phyloP scores from a whole-genome alignment of 2,113 vertebrate species.

The Eleginops maclovinus region DNA sequence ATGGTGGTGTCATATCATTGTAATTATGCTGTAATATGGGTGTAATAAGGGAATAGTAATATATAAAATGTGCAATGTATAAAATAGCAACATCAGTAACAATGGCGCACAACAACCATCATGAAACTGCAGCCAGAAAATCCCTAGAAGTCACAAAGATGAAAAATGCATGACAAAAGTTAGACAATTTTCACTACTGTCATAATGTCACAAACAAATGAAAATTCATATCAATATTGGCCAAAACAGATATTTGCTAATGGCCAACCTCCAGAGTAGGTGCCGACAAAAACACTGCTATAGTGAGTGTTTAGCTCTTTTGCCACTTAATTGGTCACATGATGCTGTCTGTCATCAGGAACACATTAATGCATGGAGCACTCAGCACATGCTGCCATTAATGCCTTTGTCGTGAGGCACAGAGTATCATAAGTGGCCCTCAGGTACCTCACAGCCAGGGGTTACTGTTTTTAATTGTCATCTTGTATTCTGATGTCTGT shows the following conservation, averaged over 20 bases:
- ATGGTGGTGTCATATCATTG: no score
- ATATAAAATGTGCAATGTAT: no score
- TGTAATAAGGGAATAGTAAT: no score
- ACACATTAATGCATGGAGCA: slow-evolving; percentile 18
- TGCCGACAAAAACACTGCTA: background rate
- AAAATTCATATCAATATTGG: background rate
- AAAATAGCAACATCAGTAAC: no score
- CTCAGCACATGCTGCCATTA: slow-evolving; percentile 30
- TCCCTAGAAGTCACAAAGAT: no score
- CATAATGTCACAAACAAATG: no score
- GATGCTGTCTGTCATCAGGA: slow-evolving; percentile 8
- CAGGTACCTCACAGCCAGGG: background rate
- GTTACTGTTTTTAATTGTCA: slow-evolving; percentile 32
- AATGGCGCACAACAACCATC: no score
- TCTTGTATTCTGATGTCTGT: slow-evolving; percentile 36
- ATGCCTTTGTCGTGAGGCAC: slow-evolving; percentile 24
- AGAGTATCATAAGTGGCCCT: slow-evolving; percentile 24
- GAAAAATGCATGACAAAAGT: no score
- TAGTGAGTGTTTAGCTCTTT: background rate
- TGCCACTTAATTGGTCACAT: background rate
- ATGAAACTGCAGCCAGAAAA: no score
- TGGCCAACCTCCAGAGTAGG: background rate
- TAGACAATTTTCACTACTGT: no score
- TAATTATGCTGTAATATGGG: no score
- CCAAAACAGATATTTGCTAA: background rate